A percentile compares a stretch with the other conserved stretches of the same genome.
phyloP scores from a whole-genome alignment of 1,140 invertebrate species.

The Coptotermes formosanus region DNA sequence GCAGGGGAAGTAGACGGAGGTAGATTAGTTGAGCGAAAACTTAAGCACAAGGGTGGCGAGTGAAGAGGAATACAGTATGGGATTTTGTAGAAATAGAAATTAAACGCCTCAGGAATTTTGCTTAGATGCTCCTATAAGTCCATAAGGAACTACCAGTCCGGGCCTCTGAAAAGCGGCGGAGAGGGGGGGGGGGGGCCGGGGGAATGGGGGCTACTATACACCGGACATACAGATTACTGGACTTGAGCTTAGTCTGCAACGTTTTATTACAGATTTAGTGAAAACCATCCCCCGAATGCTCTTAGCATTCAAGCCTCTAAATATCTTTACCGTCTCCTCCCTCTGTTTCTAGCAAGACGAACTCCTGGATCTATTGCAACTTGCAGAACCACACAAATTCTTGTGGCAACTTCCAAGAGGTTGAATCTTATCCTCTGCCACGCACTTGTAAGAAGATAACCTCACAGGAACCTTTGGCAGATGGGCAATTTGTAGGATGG shows the following conservation, averaged over 20 bases:
- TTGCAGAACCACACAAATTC: constrained; percentile 1
- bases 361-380: background rate
- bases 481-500: background rate
- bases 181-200: background rate
- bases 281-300: background rate
- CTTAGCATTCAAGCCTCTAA: background rate
- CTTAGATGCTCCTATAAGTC: background rate
- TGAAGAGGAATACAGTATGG: background rate
- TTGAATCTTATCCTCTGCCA: background rate
- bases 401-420: constrained; percentile 14
- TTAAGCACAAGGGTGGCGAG: background rate
- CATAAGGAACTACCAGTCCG: background rate
- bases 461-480: background rate
- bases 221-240: background rate
- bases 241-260: background rate
- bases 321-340: background rate
- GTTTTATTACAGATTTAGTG: constrained; percentile 13
- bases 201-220: background rate
- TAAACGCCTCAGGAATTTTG: background rate
- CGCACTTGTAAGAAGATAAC: background rate
- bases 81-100: background rate
- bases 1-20: background rate
- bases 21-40: background rate
- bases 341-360: background rate
- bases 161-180: background rate